Evolutionary conservation across 1,140 invertebrate genomes (phyloP).

Genomic region (Drosophila nebulosa): DNA sequence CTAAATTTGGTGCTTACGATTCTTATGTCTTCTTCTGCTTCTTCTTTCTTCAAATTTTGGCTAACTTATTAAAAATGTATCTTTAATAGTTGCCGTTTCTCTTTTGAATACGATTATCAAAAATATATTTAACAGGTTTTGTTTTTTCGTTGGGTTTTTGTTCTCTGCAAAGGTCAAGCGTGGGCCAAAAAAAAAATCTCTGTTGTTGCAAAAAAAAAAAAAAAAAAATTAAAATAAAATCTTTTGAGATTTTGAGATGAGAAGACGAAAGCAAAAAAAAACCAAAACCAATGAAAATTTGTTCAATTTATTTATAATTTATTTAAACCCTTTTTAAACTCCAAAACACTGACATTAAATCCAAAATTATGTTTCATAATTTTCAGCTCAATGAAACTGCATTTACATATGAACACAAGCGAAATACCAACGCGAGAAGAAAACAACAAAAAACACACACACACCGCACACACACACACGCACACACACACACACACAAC

Average conservation of each 20-base stretch:
- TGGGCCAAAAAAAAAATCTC: not conserved
- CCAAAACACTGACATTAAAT: constrained; percentile 14
- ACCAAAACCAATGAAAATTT: not conserved
- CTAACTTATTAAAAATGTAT: constrained; percentile 45
- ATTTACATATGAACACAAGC: constrained; percentile 59
- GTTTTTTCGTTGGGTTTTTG: constrained; percentile 50
- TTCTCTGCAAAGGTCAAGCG: constrained; percentile 64
- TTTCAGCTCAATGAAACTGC: constrained; percentile 59
- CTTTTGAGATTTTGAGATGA: constrained; percentile 37
- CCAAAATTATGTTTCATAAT: constrained; percentile 56
- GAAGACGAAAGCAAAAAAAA: constrained; percentile 19
- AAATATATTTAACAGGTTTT: constrained; percentile 68
- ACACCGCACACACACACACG: not conserved
- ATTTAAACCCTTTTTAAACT: constrained; percentile 17
- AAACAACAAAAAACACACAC: constrained; percentile 24
- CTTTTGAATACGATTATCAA: constrained; percentile 63
- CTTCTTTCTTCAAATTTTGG: constrained; percentile 22
- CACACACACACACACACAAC: not conserved
- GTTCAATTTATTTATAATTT: constrained; percentile 34
- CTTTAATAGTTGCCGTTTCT: constrained; percentile 34
- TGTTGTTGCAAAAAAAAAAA: constrained; percentile 29
- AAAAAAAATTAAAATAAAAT: constrained; percentile 25
- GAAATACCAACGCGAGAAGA: constrained; percentile 6
- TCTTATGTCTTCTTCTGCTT: constrained; percentile 10
- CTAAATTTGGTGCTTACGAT: constrained; percentile 55